Base-by-base conservation (phyloP, 1,140 invertebrate genomes). In the Apis cerana region DNA sequence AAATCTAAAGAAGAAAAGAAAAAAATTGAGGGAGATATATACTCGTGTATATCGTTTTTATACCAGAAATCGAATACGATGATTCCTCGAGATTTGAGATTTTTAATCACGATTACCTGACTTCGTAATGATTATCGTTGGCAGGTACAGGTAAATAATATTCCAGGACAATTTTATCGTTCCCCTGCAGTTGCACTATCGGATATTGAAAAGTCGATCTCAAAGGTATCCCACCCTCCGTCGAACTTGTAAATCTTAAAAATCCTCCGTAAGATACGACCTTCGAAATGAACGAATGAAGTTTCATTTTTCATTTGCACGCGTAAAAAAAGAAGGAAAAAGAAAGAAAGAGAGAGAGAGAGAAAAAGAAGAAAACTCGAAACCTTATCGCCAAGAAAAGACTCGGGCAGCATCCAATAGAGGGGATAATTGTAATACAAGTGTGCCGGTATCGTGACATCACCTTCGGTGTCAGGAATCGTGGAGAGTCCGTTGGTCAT, bases 191-290 rank as follows among this genome's bases (percentile, higher is more conserved):
- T 87, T 98, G 96, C 17, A 98, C 97, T 12, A 98, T 93, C 1
- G 98, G 98, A 93, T 97, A 98, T 84, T 93, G 94, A 48, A 97
- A 92, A n/a, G 94, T 95, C 62, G 95, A 95, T 61, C 96, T 95
- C 52, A 96, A 91, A 23, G 92, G 88, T 72, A 89, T 93, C 74
- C 95, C 95, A 15, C 96, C 96, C 69, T 96, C 95, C 50, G 96
- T 97, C 59, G 96, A 94, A 1, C 97, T 96, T 19, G 95, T 95
- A 92, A 99, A 99, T 78, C 97, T 95, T 5, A 99, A 93, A 84
- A 96, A 96, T 11, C 99, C 99, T 84, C 98, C 98, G 92, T 99
- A 99, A 0, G 98, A 99, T 58, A 96, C 94, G 1, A 98, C 96
- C 94, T 97, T 80, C 33, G 43, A 86, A 83, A 70, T 9, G 17